Evolutionary conservation across 2,113 vertebrate genomes (phyloP).

Genomic region (Sebastes fasciatus): DNA sequence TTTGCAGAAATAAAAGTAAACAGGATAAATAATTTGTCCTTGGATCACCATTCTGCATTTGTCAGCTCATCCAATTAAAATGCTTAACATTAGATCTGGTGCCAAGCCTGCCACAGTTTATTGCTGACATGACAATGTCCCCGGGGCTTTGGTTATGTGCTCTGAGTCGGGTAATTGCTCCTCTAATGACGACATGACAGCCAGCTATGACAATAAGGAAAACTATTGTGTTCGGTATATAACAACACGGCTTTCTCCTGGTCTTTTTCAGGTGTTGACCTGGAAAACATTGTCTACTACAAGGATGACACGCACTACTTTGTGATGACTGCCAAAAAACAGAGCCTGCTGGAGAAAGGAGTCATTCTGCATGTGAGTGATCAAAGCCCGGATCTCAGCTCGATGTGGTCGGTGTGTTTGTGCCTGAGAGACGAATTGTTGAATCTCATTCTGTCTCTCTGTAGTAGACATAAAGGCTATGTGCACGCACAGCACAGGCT

Average conservation of each 20-base stretch:
- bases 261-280: slow-evolving; percentile 90
- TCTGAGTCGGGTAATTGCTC: slow-evolving; percentile 68
- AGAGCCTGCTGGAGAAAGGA: slow-evolving; percentile 97
- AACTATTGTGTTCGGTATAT: slow-evolving; percentile 19
- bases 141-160: slow-evolving; percentile 56
- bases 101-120: slow-evolving; percentile 54
- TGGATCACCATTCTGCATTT: slow-evolving; percentile 8
- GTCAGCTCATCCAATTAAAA: slow-evolving; percentile 62
- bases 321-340: slow-evolving; percentile 99
- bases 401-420: background rate
- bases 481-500: background rate
- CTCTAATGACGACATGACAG: slow-evolving; percentile 48
- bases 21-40: slow-evolving; percentile 2
- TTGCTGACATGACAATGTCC: slow-evolving; percentile 67
- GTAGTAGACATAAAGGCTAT: slow-evolving; percentile 14
- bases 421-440: slow-evolving; percentile 10
- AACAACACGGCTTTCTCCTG: slow-evolving; percentile 40
- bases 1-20: slow-evolving; percentile 1
- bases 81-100: slow-evolving; percentile 26
- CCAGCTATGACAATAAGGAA: slow-evolving; percentile 22
- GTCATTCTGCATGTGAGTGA: slow-evolving; percentile 95
- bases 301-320: slow-evolving; percentile 99
- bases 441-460: slow-evolving; percentile 16
- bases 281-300: slow-evolving; percentile 99
- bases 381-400: slow-evolving; percentile 44